Conservation (phyloP, 2,113 vertebrate genomes). For the Entelurus aequoreus region DNA sequence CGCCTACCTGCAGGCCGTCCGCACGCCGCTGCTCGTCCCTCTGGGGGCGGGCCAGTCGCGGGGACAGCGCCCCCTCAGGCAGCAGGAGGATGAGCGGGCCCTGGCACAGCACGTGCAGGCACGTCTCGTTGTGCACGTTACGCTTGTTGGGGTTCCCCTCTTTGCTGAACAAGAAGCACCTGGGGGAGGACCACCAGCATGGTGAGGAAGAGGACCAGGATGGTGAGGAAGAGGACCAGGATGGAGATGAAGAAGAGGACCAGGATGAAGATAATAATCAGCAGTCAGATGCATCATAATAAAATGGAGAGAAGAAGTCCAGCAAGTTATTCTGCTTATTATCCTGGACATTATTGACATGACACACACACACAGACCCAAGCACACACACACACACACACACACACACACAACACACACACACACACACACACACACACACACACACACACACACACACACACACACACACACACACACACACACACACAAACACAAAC, state of each 20-base stretch:
- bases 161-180: conserved; percentile 69
- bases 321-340: conserved; percentile 47
- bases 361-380: conserved; percentile 3
- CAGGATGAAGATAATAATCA: not conserved
- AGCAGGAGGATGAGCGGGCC: conserved; percentile 64
- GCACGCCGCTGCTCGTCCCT: conserved; percentile 65
- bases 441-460: conserved; percentile 5
- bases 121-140: conserved; percentile 68
- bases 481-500: no score
- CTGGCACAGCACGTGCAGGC: conserved; percentile 69
- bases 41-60: conserved; percentile 60
- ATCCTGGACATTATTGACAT: conserved; percentile 51
- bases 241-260: not conserved
- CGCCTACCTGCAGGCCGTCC: conserved; percentile 59
- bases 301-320: conserved; percentile 2
- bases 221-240: not conserved
- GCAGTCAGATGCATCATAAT: not conserved
- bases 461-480: no score
- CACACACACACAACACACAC: not conserved
- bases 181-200: conserved; percentile 10
- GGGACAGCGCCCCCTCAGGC: conserved; percentile 63
- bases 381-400: not conserved
- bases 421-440: not conserved
- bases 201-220: not conserved
- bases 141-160: conserved; percentile 71